Conservation (phyloP, 2,888 invertebrate genomes). For the Caenorhabditis virilis region DNA sequence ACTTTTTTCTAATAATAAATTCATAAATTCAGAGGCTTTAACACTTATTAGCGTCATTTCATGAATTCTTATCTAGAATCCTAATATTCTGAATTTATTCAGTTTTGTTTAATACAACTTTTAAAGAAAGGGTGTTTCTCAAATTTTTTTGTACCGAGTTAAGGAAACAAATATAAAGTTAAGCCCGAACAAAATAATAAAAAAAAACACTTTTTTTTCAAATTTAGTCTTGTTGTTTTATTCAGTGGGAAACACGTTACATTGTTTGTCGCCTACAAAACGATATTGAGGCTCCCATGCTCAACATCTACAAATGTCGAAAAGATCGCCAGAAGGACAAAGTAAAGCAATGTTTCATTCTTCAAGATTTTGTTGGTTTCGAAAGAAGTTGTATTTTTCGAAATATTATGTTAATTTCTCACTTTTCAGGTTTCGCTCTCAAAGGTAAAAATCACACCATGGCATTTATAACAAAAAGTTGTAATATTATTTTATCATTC, state of each 20-base stretch:
- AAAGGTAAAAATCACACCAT: constrained; percentile 38
- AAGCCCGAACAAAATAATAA: too few relatives aligned
- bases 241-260: constrained; percentile 47
- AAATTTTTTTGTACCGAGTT: too few relatives aligned
- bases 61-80: too few relatives aligned
- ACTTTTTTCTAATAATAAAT: too few relatives aligned
- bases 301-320: constrained; percentile 41
- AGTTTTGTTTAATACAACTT: too few relatives aligned
- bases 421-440: constrained; percentile 36
- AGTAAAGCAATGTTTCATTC: constrained; percentile 31
- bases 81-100: too few relatives aligned
- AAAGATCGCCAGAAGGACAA: constrained; percentile 43
- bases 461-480: constrained; percentile 38
- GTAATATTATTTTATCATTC: constrained; percentile 38
- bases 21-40: too few relatives aligned
- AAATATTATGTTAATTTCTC: background rate
- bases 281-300: constrained; percentile 38
- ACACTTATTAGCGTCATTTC: too few relatives aligned
- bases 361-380: constrained; percentile 42
- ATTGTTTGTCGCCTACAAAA: constrained; percentile 37
- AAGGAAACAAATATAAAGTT: too few relatives aligned
- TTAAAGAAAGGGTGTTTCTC: too few relatives aligned
- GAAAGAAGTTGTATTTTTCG: constrained; percentile 37
- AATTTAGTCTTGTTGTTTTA: background rate
- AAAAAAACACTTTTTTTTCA: too few relatives aligned